Evolutionary conservation across 2,888 invertebrate species (phyloP), one percentile per base, ranked within the genome.

Genomic region (Frankliniella fusca): DNA sequence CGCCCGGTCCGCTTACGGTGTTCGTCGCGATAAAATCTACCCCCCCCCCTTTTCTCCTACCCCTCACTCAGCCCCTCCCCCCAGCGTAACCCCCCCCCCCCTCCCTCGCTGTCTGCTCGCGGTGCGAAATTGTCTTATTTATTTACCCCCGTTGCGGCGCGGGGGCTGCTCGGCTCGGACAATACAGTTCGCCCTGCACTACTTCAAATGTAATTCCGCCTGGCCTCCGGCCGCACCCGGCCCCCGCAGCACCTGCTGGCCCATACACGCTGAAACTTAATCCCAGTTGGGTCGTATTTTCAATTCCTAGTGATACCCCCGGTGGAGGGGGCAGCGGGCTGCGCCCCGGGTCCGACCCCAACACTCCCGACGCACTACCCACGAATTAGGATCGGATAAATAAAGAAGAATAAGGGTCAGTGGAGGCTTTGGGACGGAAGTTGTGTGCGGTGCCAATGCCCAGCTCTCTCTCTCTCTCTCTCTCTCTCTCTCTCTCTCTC

Each of bases 231-330:
- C 38, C 38, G 38, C 38, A 5, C 38, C 38, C 38, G 3, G 38
- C 38, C 38, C 38, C 38, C 38, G 5, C 38, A 38, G 38, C 38
- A 38, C 38, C 38, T 38, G 38, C 38, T 11, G 27, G 70, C 27
- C 27, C 61, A n/a, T n/a, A 11, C 61, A 12, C 54, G 70, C 70
- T 27, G 11, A 27, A 76, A 76, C 70, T 76, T 76, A 76, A 76
- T 76, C 70, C 70, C 70, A 76, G 70, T 76, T 76, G 70, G 70
- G 23, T 27, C 70, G 70, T 76, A 76, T 76, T 76, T 76, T 76
- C 70, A 76, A 76, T 76, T 76, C 70, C 70, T 23, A 76, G 70
- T 76, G 70, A 76, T 76, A 23, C 70, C 70, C 12, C 27, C 12
- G 70, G 23, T 27, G 27, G 27, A 23, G 23, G 12, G 70, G 23